phyloP scores from a whole-genome alignment of 2,797 vertebrate species.

The Poecilia gillii region DNA sequence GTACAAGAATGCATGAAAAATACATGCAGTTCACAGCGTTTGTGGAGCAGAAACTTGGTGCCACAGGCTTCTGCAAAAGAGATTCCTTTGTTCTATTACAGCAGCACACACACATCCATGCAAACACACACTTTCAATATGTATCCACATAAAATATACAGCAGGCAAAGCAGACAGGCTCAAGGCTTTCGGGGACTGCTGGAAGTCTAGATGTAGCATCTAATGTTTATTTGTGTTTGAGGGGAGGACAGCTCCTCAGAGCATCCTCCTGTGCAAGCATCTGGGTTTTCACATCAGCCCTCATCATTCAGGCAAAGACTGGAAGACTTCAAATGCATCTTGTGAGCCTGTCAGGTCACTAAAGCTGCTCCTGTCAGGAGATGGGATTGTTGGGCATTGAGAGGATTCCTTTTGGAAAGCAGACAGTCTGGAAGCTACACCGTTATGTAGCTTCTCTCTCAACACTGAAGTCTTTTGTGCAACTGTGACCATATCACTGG shows the following conservation, averaged over 20 bases:
- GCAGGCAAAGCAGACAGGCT: conserved; percentile 34
- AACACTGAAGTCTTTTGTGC: background rate
- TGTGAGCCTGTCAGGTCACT: background rate
- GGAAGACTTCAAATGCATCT: background rate
- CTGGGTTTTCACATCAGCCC: background rate
- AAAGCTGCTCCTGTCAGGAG: background rate
- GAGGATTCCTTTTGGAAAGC: background rate
- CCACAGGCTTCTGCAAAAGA: conserved; percentile 64
- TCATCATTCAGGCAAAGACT: background rate
- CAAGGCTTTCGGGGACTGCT: conserved; percentile 27
- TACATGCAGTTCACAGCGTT: conserved; percentile 60
- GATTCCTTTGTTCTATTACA: conserved; percentile 66
- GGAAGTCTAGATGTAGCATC: conserved; percentile 11
- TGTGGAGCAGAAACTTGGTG: conserved; percentile 62
- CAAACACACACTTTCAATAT: conserved; percentile 12
- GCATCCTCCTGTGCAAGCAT: background rate
- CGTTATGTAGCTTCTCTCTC: background rate
- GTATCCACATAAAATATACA: conserved; percentile 12
- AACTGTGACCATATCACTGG: background rate
- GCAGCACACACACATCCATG: conserved; percentile 35
- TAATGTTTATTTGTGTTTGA: conserved; percentile 37
- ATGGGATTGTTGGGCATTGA: background rate
- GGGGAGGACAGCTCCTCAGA: conserved; percentile 16
- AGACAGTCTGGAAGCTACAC: background rate
- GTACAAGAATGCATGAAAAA: conserved; percentile 45